Percentiles rank a stretch among this genome's conserved stretches.
phyloP scores from a whole-genome alignment of 2,888 invertebrate species.

The Nemotelus nigrinus region DNA sequence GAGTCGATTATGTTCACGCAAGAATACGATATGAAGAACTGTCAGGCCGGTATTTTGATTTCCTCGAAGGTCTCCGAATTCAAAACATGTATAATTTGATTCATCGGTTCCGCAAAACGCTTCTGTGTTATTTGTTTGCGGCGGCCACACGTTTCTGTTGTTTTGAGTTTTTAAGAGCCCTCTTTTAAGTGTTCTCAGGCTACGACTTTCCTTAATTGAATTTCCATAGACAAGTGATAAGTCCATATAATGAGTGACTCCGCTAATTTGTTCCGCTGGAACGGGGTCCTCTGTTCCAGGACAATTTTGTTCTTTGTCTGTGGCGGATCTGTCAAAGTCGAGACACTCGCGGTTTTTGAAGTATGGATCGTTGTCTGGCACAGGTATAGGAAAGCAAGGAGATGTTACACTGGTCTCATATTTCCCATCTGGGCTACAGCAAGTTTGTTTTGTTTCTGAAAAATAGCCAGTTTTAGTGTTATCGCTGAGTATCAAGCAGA shows the following conservation, averaged over 20 bases:
- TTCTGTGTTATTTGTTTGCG: constrained; percentile 74
- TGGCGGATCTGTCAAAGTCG: constrained; percentile 72
- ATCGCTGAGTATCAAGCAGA: no score
- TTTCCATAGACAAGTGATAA: constrained; percentile 85
- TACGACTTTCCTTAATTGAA: constrained; percentile 71
- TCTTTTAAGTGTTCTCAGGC: constrained; percentile 73
- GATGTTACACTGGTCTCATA: not conserved
- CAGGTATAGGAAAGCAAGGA: constrained; percentile 68
- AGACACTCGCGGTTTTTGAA: constrained; percentile 68
- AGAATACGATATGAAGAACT: constrained; percentile 65
- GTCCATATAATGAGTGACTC: constrained; percentile 68
- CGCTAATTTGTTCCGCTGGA: constrained; percentile 73
- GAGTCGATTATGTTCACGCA: constrained; percentile 67
- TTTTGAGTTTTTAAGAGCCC: constrained; percentile 75
- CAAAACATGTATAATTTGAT: constrained; percentile 75
- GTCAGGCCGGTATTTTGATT: constrained; percentile 66
- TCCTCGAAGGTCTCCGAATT: constrained; percentile 70
- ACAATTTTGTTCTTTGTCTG: constrained; percentile 71
- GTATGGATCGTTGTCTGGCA: constrained; percentile 69
- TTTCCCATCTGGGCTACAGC: constrained; percentile 70
- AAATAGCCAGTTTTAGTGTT: constrained; percentile 36
- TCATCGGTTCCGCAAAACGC: not conserved
- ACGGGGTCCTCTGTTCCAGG: constrained; percentile 64
- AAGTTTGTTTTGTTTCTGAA: constrained; percentile 74
- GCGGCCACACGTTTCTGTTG: constrained; percentile 75